These are phyloP conservation scores for Acronicta aceris DNA, from an alignment of 2,888 invertebrate species.

Conservation along the genomic window DNA sequence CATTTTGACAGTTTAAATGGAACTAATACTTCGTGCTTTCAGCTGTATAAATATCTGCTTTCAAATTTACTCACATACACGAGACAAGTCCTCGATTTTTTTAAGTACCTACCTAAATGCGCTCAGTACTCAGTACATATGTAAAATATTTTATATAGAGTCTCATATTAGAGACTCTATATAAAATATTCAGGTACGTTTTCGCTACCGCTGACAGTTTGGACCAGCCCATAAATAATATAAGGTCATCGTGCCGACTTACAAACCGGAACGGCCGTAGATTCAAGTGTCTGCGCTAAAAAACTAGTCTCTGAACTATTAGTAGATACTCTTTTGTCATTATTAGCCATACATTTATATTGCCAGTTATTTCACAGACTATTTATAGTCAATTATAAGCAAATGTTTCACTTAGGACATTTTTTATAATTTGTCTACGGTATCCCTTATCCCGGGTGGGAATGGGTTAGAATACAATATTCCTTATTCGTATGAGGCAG, in stretches of 20 bases:
- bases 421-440: not conserved
- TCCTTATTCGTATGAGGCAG: too few species aligned
- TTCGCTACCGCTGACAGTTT: constrained; percentile 66
- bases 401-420: not conserved
- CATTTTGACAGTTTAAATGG: constrained; percentile 6
- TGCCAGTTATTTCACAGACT: constrained; percentile 7
- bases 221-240: constrained; percentile 75
- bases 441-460: too few species aligned
- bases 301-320: constrained; percentile 79
- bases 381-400: not conserved
- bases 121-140: too few species aligned
- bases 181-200: too few species aligned
- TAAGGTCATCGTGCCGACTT: constrained; percentile 87
- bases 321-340: constrained; percentile 65
- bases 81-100: too few species aligned
- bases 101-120: too few species aligned
- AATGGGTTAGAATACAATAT: too few species aligned
- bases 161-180: too few species aligned
- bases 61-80: too few species aligned
- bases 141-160: too few species aligned
- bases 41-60: not conserved
- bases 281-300: constrained; percentile 79
- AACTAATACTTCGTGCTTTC: not conserved
- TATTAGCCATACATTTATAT: constrained; percentile 56
- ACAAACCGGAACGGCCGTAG: constrained; percentile 87